Evolutionary conservation across 2,888 invertebrate species (phyloP).

Genomic region (Tromatobia lineatoria): DNA sequence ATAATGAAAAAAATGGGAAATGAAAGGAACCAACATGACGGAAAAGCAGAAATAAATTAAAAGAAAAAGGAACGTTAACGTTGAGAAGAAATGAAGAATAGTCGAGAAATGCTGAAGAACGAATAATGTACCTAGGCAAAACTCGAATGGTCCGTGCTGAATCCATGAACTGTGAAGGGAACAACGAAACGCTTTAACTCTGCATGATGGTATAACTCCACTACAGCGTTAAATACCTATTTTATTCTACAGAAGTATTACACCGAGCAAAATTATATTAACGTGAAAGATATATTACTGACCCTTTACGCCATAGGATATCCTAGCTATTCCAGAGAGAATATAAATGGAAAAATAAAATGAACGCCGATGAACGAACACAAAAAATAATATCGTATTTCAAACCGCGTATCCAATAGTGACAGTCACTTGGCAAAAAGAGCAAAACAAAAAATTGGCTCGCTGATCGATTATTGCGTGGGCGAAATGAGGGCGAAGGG

Average conservation of each 20-base stretch:
- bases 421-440: neutral
- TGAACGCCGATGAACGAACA: neutral
- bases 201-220: neutral
- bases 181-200: conserved; percentile 22
- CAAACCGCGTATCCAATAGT: neutral
- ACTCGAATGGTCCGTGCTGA: conserved; percentile 35
- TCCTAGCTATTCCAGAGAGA: neutral
- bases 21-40: neutral
- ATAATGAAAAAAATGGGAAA: conserved; percentile 33
- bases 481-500: neutral
- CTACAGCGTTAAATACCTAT: neutral
- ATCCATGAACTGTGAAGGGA: conserved; percentile 40
- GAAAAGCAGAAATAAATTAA: neutral
- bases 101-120: conserved; percentile 25
- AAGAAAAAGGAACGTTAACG: conserved; percentile 33
- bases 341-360: conserved; percentile 32
- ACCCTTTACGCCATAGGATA: conserved; percentile 9
- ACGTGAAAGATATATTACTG: neutral
- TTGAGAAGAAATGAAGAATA: conserved; percentile 22
- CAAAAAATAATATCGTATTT: conserved; percentile 20
- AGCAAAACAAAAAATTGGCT: conserved; percentile 5
- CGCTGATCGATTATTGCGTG: conserved; percentile 37
- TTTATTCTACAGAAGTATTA: too few relatives aligned
- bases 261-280: too few relatives aligned
- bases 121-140: conserved; percentile 31